Conservation (phyloP, 2,797 vertebrate species). For the Moxostoma hubbsi region DNA sequence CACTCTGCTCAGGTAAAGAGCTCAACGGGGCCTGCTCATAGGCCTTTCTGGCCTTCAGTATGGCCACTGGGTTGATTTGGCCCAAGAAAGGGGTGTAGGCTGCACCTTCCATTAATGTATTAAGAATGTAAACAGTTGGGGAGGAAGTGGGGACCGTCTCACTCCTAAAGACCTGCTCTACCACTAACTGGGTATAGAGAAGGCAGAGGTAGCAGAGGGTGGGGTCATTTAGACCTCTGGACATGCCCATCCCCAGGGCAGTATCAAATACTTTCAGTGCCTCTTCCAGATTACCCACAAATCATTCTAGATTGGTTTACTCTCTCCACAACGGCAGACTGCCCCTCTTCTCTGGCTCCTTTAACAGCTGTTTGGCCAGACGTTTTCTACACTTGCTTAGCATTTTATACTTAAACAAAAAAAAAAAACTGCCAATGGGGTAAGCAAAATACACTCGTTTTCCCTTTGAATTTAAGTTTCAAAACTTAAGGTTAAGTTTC, state of each 20-base stretch:
- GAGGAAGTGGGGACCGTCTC: constrained; percentile 60
- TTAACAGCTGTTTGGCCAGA: background rate
- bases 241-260: constrained; percentile 74
- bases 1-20: constrained; percentile 61
- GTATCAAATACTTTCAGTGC: constrained; percentile 91
- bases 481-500: too few species aligned
- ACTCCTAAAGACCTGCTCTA: constrained; percentile 67
- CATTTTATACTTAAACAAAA: too few species aligned
- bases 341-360: constrained; percentile 1
- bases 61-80: constrained; percentile 73
- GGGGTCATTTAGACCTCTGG: constrained; percentile 72
- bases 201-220: constrained; percentile 85
- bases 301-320: constrained; percentile 92
- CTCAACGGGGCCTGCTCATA: constrained; percentile 82
- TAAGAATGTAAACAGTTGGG: constrained; percentile 82
- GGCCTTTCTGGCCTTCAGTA: constrained; percentile 88
- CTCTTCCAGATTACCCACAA: constrained; percentile 89
- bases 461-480: too few species aligned
- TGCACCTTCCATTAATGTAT: constrained; percentile 79
- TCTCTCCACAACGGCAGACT: too few species aligned
- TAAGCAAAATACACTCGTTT: too few species aligned
- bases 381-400: too few species aligned
- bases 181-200: constrained; percentile 89
- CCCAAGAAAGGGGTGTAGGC: constrained; percentile 70
- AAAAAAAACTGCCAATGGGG: too few species aligned